A percentile compares a stretch with the other conserved stretches of the same genome.
Evolutionary conservation across 2,888 invertebrate species (phyloP).

Genomic region (Nasonovia ribisnigri): DNA sequence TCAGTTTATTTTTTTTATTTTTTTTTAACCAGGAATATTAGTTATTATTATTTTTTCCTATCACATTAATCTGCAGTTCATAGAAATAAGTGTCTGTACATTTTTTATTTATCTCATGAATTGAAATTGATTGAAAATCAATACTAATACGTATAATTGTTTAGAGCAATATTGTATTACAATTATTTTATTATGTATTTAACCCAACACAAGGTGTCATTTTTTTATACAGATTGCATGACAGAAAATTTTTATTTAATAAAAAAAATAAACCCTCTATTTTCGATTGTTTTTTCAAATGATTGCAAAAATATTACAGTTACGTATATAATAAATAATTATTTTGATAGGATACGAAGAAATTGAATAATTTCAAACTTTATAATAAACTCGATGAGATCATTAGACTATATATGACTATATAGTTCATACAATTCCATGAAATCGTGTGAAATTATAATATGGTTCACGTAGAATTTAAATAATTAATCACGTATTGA

Average conservation of each 20-base stretch:
- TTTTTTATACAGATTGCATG: background rate
- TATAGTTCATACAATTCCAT: background rate
- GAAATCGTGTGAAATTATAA: background rate
- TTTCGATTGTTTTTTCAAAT: background rate
- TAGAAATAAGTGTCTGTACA: background rate
- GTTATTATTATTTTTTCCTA: background rate
- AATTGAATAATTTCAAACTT: background rate
- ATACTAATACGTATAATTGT: background rate
- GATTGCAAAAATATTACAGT: background rate
- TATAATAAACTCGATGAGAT: background rate
- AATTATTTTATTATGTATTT: background rate
- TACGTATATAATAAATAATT: background rate
- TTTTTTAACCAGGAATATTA: background rate
- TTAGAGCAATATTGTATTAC: background rate
- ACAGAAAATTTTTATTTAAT: background rate
- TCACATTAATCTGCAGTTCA: background rate
- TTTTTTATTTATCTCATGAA: background rate
- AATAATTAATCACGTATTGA: background rate
- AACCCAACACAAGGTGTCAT: background rate
- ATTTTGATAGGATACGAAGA: background rate
- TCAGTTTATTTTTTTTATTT: constrained; percentile 5
- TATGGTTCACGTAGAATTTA: background rate
- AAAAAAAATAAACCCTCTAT: background rate
- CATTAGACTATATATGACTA: background rate
- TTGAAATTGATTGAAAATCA: background rate